Base-by-base conservation (phyloP, 2,113 vertebrate species). In the Neodon shergylaensis region DNA sequence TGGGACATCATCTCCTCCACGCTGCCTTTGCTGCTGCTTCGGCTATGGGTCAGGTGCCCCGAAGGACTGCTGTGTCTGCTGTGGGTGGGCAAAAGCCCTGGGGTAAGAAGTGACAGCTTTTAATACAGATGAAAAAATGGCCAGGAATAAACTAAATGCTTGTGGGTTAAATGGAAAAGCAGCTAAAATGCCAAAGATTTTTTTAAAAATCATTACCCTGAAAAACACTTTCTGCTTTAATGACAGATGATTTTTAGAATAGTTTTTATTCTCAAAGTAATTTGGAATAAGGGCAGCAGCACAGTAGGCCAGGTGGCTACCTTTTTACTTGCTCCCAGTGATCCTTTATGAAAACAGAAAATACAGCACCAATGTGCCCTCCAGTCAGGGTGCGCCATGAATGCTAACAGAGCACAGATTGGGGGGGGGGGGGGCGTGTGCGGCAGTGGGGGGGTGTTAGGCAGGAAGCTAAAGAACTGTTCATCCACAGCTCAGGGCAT, bases 21-120 rank as follows among this genome's bases (percentile, higher is more conserved):
- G 3, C 98, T 99, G n/a, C 99, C 99, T 94, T 99, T 99, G 98
- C 99, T 99, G 98, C 99, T 99, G 98, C 99, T 99, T 96, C 99
- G 98, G 97, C 99, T 99, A 88, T 99, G 99, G 0, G 98, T 98
- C 97, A 99, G 98, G 96, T 97, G 96, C 42, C 98, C 99, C 1
- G 98, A 98, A 8, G 99, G 99, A 91, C 97, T 97, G 94, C 98
- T 99, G 0, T 98, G 97, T 94, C 98, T 98, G 90, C 98, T 98
- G 92, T 98, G 98, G 49, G 99, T 81, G 61, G 99, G 98, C 97
- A 99, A 96, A 95, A 98, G 94, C 92, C 99, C 99, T 99, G 91
- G 66, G 95, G 95, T 72, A 78, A 96, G 77, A 83, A 86, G 58
- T 7, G 81, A 96, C 0, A 44, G 0, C 96, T 66, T 26, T 76